These are phyloP conservation scores for Cettia cetti DNA, from an alignment of 2,113 vertebrate species.

Conservation along the genomic window DNA sequence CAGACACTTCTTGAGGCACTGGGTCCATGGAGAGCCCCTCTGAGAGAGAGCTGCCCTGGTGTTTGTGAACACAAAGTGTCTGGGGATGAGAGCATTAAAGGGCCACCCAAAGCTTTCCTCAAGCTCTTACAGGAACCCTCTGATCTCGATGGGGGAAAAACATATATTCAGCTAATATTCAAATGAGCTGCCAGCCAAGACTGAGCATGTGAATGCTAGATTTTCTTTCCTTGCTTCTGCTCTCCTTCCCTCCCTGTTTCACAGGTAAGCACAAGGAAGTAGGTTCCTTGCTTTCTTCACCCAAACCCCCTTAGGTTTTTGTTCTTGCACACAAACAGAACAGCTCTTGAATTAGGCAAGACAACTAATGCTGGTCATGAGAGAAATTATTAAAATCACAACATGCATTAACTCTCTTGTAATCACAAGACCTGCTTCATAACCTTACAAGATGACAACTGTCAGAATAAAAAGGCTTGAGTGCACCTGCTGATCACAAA, in stretches of 20 bases:
- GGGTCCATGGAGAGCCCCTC: fast-evolving
- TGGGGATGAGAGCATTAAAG: not conserved
- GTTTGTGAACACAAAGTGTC: not conserved
- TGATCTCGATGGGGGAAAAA: not conserved
- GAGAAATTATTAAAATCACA: not conserved
- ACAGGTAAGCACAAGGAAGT: not conserved
- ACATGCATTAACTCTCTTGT: not conserved
- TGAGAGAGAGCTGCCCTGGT: not conserved
- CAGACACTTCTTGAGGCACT: not conserved
- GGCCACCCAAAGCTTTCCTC: not conserved
- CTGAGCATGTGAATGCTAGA: not conserved
- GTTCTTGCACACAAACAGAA: not conserved
- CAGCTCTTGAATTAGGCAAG: not conserved
- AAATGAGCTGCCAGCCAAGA: not conserved
- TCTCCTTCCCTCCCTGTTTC: not conserved
- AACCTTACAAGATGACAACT: not conserved
- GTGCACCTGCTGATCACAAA: not conserved
- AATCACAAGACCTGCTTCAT: not conserved
- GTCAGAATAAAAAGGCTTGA: not conserved
- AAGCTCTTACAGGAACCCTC: not conserved
- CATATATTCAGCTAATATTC: not conserved
- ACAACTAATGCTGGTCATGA: not conserved
- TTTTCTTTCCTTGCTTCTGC: not conserved
- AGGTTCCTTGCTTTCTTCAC: not conserved
- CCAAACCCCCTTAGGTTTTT: not conserved